Evolutionary conservation across 2,888 invertebrate genomes (phyloP).

Genomic region (Phortica magna): DNA sequence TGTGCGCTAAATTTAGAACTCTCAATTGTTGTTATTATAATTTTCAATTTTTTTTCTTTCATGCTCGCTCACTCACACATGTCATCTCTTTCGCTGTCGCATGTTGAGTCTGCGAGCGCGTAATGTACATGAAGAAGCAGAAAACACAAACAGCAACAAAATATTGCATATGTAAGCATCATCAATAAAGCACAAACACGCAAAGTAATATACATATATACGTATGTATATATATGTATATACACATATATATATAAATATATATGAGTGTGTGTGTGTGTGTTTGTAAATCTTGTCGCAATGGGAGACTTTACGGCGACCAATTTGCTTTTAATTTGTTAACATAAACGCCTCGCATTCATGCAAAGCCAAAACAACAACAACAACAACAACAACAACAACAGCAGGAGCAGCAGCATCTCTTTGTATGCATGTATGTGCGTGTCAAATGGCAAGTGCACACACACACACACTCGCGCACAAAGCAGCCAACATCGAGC

Average conservation of each 20-base stretch:
- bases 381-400: conserved; percentile 10
- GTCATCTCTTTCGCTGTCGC: background rate
- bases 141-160: too few relatives aligned
- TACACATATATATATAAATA: background rate
- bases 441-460: too few relatives aligned
- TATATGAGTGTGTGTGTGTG: conserved; percentile 29
- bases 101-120: too few relatives aligned
- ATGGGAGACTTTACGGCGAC: conserved; percentile 62
- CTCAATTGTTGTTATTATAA: too few relatives aligned
- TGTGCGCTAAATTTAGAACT: background rate
- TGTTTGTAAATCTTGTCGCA: conserved; percentile 34
- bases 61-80: background rate
- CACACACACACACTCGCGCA: too few relatives aligned
- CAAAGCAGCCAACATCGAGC: too few relatives aligned
- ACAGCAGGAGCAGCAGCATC: conserved; percentile 2
- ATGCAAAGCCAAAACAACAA: conserved; percentile 1
- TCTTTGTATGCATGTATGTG: too few relatives aligned
- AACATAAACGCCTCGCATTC: conserved; percentile 75
- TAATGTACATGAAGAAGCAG: too few relatives aligned
- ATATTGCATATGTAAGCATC: background rate
- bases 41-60: background rate
- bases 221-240: background rate
- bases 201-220: background rate
- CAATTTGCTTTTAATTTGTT: conserved; percentile 76
- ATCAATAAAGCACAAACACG: background rate